Evolutionary conservation across 1,140 invertebrate species (phyloP), one percentile per base, ranked within the genome.

Genomic region (Paramacrobiotus metropolitanus): DNA sequence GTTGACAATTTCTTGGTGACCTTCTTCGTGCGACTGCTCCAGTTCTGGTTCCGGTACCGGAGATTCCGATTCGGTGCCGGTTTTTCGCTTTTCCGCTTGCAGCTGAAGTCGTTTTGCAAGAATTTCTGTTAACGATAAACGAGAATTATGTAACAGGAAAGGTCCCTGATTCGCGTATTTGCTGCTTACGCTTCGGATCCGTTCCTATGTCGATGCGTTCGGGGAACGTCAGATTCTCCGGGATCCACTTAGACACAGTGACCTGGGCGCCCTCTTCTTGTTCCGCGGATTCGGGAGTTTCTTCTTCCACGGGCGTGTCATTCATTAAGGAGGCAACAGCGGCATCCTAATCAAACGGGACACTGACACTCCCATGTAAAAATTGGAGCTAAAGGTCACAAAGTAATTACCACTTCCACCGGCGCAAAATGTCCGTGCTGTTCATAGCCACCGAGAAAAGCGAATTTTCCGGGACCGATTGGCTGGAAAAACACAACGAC

Each of bases 201-300:
- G 24, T 24, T 18, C 48, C 24, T 9, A 24, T 9, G 9, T 55
- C 48, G 15, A 55, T 24, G 24, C 9, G 9, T 4, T 55, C 48
- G 4, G 48, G 48, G 24, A 55, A 55, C 4, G 24, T 55, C 15
- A 55, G 48, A 9, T 24, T 55, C 24, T 55, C 48, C 9, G 48
- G 15, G 9, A 55, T 24, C 48, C 48, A 55, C 24, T 24, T 9
- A 9, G 24, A 4, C 48, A 55, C 48, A 9, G 48, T 4, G 4
- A 55, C 48, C 48, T 55, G 48, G 24, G 15, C 24, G 48, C 48
- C 48, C 24, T 55, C 48, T 28, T 55, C 48, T n/a, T n/a, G n/a
- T n/a, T n/a, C n/a, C 34, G 34, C 34, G 9, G 9, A 4, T 24
- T 55, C 48, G 24, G 9, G 4, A 9, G 15, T 28, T 9, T 55